Evolutionary conservation across 2,797 vertebrate species (phyloP).

Genomic region (Anabas testudineus): DNA sequence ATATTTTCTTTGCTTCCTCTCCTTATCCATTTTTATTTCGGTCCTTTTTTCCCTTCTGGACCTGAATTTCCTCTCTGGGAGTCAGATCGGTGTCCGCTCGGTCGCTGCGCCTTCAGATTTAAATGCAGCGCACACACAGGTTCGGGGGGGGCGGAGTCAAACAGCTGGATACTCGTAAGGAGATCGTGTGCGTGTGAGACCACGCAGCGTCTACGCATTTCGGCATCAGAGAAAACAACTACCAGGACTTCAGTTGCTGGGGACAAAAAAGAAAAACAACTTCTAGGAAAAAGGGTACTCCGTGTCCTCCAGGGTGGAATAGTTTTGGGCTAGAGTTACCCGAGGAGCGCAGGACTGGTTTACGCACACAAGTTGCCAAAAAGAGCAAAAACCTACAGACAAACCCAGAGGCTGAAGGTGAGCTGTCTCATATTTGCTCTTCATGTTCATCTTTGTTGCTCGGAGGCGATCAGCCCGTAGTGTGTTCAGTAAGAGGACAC

Average conservation of each 20-base stretch:
- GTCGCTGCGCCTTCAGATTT: accelerated
- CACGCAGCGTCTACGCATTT: constrained; percentile 16
- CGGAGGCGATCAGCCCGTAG: constrained; percentile 7
- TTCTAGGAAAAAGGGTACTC: not conserved
- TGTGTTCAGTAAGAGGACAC: not conserved
- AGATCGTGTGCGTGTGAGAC: constrained; percentile 1
- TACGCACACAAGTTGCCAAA: constrained; percentile 16
- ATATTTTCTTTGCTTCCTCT: too few species aligned
- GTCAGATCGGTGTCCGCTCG: constrained; percentile 9
- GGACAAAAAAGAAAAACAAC: not conserved
- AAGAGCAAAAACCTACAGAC: constrained; percentile 1
- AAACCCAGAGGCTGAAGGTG: constrained; percentile 47
- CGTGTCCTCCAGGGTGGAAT: not conserved
- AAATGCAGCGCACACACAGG: constrained; percentile 16
- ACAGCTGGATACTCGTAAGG: constrained; percentile 65
- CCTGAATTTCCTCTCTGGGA: too few species aligned
- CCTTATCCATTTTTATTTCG: too few species aligned
- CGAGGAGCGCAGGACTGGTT: constrained; percentile 32
- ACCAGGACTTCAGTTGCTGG: not conserved
- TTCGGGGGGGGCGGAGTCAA: constrained; percentile 66
- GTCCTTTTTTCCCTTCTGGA: too few species aligned
- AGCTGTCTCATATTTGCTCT: constrained; percentile 23
- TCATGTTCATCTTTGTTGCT: constrained; percentile 30
- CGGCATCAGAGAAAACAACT: not conserved
- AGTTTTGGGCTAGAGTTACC: constrained; percentile 1